A percentile compares a stretch with the other conserved stretches of the same genome.
These are phyloP conservation scores for Penaeus japonicus DNA, from an alignment of 1,140 invertebrate species.

Conservation along the genomic window DNA sequence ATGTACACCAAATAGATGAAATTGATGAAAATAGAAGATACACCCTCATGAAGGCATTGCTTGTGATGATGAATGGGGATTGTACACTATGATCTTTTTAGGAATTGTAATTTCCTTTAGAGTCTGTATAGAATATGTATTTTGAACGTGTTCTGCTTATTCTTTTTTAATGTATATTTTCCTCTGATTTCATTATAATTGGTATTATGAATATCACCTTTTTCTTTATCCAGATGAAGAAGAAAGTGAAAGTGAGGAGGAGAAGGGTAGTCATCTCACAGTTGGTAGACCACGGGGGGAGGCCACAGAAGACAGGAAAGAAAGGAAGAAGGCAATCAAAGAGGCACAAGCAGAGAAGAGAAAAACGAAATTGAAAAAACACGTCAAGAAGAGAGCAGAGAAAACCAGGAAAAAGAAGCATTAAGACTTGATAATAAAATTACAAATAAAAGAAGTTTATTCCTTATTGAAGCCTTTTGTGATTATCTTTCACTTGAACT, in stretches of 20 bases:
- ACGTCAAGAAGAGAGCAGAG: slow-evolving; percentile 91
- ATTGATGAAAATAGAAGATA: not conserved
- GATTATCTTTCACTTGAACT: too few species aligned
- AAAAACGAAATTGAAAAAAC: slow-evolving; percentile 93
- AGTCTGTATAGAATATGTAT: not conserved
- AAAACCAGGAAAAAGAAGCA: slow-evolving; percentile 65
- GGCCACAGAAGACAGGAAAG: slow-evolving; percentile 84
- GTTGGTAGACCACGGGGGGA: slow-evolving; percentile 83
- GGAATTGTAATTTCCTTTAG: too few species aligned
- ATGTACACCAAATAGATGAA: slow-evolving; percentile 59
- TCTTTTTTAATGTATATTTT: too few species aligned
- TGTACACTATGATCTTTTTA: slow-evolving; percentile 60
- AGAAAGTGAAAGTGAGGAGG: slow-evolving; percentile 66
- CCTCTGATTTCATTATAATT: not conserved
- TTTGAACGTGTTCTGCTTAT: too few species aligned
- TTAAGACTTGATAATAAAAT: not conserved
- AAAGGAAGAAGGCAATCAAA: slow-evolving; percentile 84
- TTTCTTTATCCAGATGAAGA: slow-evolving; percentile 63
- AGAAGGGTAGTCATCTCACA: slow-evolving; percentile 67
- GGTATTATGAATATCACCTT: not conserved
- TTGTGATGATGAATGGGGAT: too few species aligned
- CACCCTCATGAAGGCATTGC: not conserved
- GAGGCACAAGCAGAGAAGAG: slow-evolving; percentile 90
- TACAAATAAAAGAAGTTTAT: too few species aligned
- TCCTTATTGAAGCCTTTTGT: too few species aligned